phyloP scores from a whole-genome alignment of 2,113 vertebrate species.

The Sminthopsis crassicaudata region DNA sequence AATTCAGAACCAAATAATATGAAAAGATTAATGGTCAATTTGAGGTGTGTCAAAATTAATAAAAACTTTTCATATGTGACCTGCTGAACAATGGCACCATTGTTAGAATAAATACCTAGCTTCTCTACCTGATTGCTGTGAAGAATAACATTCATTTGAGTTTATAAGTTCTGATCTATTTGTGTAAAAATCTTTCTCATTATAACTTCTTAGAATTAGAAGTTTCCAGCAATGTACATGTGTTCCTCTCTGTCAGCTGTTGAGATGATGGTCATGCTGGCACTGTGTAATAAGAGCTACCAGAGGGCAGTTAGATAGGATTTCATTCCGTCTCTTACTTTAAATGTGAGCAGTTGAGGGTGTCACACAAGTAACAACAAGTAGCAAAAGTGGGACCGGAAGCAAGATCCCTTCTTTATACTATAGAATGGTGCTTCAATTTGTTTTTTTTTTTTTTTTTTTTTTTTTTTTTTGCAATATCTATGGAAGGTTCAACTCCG shows the following conservation, averaged over 20 bases:
- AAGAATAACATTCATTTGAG: conserved; percentile 9
- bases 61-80: not conserved
- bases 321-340: not conserved
- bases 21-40: not conserved
- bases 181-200: conserved; percentile 44
- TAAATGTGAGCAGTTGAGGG: not conserved
- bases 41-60: not conserved
- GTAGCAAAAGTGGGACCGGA: not conserved
- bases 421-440: not conserved
- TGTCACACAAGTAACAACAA: not conserved
- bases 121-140: not conserved
- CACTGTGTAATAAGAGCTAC: not conserved
- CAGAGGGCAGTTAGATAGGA: not conserved
- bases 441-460: conserved; percentile 40
- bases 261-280: not conserved
- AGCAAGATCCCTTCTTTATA: not conserved
- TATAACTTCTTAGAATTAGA: not conserved
- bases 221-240: not conserved
- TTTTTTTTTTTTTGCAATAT: conserved; percentile 52
- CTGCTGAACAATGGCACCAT: not conserved
- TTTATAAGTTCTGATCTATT: conserved; percentile 34
- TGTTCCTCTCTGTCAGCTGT: not conserved
- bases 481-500: conserved; percentile 89
- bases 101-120: not conserved
- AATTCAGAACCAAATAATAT: not conserved